Percentiles rank a stretch among this genome's conserved stretches.
Conservation (phyloP, 1,140 invertebrate genomes). For the Bombus cullumanus region DNA sequence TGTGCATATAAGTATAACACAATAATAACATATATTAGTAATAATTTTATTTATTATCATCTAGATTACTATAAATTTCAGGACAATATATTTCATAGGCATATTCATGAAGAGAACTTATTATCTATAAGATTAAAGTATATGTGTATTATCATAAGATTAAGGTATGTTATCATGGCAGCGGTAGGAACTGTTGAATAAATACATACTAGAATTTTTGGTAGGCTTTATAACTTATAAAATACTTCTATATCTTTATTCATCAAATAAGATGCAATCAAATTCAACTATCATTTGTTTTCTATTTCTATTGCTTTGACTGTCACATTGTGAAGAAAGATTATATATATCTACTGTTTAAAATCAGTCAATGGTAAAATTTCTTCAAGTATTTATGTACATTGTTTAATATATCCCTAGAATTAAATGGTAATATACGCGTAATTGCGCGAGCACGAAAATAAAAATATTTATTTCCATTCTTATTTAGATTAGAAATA, state of each 20-base stretch:
- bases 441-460: neutral
- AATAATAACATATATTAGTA: neutral
- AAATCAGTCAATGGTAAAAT: constrained; percentile 18
- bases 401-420: neutral
- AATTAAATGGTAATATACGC: constrained; percentile 5
- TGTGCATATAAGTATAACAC: neutral
- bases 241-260: neutral
- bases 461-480: constrained; percentile 6
- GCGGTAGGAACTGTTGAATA: constrained; percentile 29
- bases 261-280: neutral
- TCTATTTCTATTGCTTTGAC: constrained; percentile 1
- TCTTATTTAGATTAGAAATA: neutral
- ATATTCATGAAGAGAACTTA: neutral
- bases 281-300: neutral
- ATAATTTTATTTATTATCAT: constrained; percentile 26
- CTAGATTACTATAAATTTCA: neutral
- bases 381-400: constrained; percentile 12
- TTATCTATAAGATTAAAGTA: neutral
- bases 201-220: neutral
- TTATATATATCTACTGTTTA: neutral
- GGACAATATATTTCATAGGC: constrained; percentile 12
- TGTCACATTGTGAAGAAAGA: neutral
- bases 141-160: neutral
- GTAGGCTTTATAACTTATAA: neutral
- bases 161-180: constrained; percentile 10